These are phyloP conservation scores for Diarsia dahlii DNA, from an alignment of 2,888 invertebrate genomes.

Conservation along the genomic window DNA sequence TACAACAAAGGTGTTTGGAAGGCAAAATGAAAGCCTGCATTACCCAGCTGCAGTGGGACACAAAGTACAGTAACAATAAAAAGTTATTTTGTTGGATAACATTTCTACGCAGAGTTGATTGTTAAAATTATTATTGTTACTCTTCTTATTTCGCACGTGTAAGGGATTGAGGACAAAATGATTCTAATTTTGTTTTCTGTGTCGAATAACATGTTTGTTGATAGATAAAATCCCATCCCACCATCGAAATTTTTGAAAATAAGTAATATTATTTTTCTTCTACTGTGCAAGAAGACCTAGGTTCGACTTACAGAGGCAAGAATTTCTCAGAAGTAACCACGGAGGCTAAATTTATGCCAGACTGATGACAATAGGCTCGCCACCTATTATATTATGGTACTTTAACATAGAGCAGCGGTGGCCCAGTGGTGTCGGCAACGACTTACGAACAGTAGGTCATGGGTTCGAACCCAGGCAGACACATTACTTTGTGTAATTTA, in stretches of 20 bases:
- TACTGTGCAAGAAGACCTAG: too few relatives aligned
- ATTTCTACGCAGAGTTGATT: background rate
- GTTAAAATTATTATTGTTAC: background rate
- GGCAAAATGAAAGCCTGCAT: background rate
- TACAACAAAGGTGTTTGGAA: background rate
- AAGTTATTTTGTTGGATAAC: too few relatives aligned
- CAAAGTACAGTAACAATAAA: background rate
- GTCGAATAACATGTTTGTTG: background rate
- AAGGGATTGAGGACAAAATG: background rate
- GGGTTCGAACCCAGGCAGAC: too few relatives aligned
- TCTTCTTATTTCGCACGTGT: background rate
- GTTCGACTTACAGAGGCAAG: too few relatives aligned
- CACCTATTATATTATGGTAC: too few relatives aligned
- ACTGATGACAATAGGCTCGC: too few relatives aligned
- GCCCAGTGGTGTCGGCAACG: too few relatives aligned
- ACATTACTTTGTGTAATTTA: too few relatives aligned
- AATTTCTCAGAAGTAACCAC: too few relatives aligned
- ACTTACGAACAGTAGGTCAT: too few relatives aligned
- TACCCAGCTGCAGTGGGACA: background rate
- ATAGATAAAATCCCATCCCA: background rate
- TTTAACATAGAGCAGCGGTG: too few relatives aligned
- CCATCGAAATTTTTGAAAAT: background rate
- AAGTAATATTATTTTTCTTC: background rate
- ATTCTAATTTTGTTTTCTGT: background rate
- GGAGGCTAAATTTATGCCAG: too few relatives aligned